phyloP scores from a whole-genome alignment of 2,888 invertebrate genomes.

The Sminthurides aquaticus region DNA sequence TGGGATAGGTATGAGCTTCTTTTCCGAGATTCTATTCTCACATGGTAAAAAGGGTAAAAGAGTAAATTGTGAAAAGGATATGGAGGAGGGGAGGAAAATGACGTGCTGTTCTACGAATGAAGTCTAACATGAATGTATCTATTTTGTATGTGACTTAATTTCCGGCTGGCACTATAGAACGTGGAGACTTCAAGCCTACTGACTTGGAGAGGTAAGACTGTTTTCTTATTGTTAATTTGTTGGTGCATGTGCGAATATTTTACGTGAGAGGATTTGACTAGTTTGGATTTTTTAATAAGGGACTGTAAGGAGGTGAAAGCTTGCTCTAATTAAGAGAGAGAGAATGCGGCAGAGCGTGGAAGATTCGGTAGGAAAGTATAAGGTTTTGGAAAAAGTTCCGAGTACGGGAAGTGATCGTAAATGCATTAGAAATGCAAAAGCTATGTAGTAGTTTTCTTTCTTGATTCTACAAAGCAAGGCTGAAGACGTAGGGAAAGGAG shows the following conservation, averaged over 20 bases:
- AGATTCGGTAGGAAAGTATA: too few relatives aligned
- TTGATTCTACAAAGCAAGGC: background rate
- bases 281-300: background rate
- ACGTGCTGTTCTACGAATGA: too few relatives aligned
- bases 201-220: constrained; percentile 69
- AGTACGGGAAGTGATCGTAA: background rate
- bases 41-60: too few relatives aligned
- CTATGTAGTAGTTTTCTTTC: background rate
- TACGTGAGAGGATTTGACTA: background rate
- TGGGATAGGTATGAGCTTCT: too few relatives aligned
- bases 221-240: constrained; percentile 34
- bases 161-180: constrained; percentile 52
- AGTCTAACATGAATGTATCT: constrained; percentile 2
- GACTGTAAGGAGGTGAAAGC: background rate
- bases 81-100: too few relatives aligned
- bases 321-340: background rate
- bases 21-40: too few relatives aligned
- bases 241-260: background rate
- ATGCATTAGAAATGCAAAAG: background rate
- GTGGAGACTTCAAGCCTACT: constrained; percentile 74
- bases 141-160: constrained; percentile 1
- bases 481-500: background rate
- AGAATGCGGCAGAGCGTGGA: background rate
- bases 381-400: background rate
- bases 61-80: too few relatives aligned